Conservation (phyloP, 2,888 invertebrate genomes). For the Hanleya hanleyi region DNA sequence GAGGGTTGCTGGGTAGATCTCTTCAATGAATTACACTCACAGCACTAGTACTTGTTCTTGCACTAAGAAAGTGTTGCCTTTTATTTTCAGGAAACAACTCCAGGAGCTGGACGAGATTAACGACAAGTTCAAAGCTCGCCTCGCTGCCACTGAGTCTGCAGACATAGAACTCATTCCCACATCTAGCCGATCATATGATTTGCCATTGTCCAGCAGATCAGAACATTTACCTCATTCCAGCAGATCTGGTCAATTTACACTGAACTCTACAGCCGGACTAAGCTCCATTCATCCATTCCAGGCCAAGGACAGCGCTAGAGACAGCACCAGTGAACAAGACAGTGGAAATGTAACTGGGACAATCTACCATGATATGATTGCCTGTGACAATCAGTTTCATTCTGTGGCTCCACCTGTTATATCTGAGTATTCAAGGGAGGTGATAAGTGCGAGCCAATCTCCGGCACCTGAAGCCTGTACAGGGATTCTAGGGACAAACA, state of each 20-base stretch:
- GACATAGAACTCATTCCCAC: background rate
- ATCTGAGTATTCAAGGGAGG: background rate
- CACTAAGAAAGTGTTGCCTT: too few species aligned
- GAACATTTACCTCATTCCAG: background rate
- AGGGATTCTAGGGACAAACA: background rate
- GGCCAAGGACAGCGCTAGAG: background rate
- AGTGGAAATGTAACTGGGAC: conserved; percentile 5
- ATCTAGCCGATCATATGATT: background rate
- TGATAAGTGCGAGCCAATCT: background rate
- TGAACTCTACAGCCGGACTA: background rate
- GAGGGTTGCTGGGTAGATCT: too few species aligned
- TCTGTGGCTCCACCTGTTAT: background rate
- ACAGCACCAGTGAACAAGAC: background rate
- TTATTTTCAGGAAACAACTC: background rate
- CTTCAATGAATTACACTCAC: too few species aligned
- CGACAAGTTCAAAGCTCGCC: background rate
- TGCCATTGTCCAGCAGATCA: background rate
- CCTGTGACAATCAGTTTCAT: background rate
- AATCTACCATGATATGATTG: background rate
- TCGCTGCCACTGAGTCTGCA: background rate
- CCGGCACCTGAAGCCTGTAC: background rate
- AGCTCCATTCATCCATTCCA: background rate
- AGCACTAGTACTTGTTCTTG: too few species aligned
- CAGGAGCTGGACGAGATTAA: background rate
- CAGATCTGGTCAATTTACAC: background rate